A percentile compares a stretch with the other conserved stretches of the same genome.
phyloP scores from a whole-genome alignment of 2,113 vertebrate genomes.

The Podarcis raffonei region DNA sequence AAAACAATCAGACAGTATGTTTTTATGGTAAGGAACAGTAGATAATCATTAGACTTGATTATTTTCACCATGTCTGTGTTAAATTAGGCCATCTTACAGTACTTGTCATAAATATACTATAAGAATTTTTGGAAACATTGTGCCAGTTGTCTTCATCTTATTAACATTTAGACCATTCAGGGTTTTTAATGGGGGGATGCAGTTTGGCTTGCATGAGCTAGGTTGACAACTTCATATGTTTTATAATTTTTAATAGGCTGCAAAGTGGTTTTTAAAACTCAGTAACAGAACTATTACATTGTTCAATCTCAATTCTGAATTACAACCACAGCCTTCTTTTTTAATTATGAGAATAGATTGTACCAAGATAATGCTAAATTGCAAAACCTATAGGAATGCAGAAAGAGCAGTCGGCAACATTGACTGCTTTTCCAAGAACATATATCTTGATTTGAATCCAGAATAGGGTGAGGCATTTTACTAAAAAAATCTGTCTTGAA shows the following conservation, averaged over 20 bases:
- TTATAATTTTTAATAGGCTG: neutral
- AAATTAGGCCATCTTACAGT: neutral
- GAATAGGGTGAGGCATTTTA: neutral
- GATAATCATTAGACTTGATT: neutral
- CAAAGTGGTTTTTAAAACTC: neutral
- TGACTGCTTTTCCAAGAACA: neutral
- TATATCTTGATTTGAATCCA: neutral
- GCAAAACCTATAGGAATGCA: slow-evolving; percentile 10
- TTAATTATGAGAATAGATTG: slow-evolving; percentile 19
- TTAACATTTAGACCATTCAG: neutral
- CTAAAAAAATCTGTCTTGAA: slow-evolving; percentile 30
- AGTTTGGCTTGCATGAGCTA: neutral
- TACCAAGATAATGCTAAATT: neutral
- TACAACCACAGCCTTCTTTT: neutral
- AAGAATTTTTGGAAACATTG: neutral
- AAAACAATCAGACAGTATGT: neutral
- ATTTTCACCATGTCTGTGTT: neutral
- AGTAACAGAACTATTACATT: neutral
- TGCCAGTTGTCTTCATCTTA: neutral
- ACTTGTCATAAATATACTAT: neutral
- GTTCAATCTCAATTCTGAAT: neutral
- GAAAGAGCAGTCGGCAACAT: neutral
- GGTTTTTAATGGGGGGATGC: neutral
- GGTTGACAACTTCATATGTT: neutral
- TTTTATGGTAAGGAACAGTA: neutral